Conservation (phyloP, 2,888 invertebrate species). For the Cyclophora punctaria region DNA sequence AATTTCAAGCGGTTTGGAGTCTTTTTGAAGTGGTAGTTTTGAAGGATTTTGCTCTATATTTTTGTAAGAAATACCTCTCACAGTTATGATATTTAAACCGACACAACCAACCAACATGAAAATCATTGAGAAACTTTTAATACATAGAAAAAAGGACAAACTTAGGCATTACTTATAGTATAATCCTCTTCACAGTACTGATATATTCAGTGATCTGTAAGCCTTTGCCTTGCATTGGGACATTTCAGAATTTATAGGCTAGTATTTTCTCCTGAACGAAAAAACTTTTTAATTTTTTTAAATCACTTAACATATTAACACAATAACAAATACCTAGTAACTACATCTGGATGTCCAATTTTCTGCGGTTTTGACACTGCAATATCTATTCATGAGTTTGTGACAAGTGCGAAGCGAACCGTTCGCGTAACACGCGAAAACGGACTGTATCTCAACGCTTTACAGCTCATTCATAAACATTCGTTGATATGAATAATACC, state of each 20-base stretch:
- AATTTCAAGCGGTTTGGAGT: constrained; percentile 1
- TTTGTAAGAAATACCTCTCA: no score
- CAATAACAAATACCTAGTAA: constrained; percentile 36
- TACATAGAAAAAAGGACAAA: no score
- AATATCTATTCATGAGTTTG: constrained; percentile 67
- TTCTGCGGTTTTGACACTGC: constrained; percentile 58
- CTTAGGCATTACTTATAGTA: no score
- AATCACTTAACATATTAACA: constrained; percentile 11
- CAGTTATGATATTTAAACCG: no score
- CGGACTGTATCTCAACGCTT: constrained; percentile 8
- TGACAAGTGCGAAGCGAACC: constrained; percentile 23
- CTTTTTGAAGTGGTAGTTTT: not conserved
- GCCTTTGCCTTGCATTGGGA: no score
- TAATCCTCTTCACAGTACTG: no score
- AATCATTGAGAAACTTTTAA: no score
- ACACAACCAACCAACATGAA: no score
- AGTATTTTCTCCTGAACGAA: no score
- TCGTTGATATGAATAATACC: constrained; percentile 19
- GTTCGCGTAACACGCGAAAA: constrained; percentile 10
- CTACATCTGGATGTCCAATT: constrained; percentile 45
- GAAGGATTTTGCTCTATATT: not conserved
- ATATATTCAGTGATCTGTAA: no score
- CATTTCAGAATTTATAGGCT: no score
- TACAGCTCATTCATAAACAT: constrained; percentile 8
- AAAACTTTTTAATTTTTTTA: no score